Percentiles rank a stretch among this genome's conserved stretches.
Evolutionary conservation across 2,888 invertebrate genomes (phyloP).

Genomic region (Watsonalla cultraria): DNA sequence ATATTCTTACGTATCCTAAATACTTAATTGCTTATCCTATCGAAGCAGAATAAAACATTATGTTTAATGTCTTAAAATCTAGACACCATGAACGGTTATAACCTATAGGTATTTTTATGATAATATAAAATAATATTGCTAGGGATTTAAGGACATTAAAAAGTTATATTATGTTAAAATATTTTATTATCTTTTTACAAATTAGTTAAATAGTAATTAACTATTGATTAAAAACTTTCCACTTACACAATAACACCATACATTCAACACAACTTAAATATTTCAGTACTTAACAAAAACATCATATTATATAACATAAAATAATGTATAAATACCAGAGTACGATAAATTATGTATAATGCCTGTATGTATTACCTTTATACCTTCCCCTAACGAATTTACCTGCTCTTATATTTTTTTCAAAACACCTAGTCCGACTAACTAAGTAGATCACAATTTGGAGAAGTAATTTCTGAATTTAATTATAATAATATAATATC

Average conservation of each 20-base stretch:
- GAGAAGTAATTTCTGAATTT: too few species aligned
- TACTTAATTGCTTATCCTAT: too few species aligned
- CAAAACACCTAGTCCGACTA: too few species aligned
- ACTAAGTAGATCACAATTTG: too few species aligned
- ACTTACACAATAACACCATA: slow-evolving; percentile 32
- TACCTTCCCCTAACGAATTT: slow-evolving; percentile 8
- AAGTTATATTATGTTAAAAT: slow-evolving; percentile 51
- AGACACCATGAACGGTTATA: too few species aligned
- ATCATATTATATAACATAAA: slow-evolving; percentile 17
- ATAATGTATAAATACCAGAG: slow-evolving; percentile 4
- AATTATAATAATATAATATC: too few species aligned
- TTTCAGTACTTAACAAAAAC: slow-evolving; percentile 44
- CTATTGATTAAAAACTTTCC: slow-evolving; percentile 47
- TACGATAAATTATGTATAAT: background rate
- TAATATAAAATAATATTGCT: too few species aligned
- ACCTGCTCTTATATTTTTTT: slow-evolving; percentile 4
- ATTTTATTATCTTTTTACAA: slow-evolving; percentile 70
- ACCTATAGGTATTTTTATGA: too few species aligned
- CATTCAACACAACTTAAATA: slow-evolving; percentile 42
- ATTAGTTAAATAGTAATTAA: slow-evolving; percentile 52
- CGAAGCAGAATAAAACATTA: too few species aligned
- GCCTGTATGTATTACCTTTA: background rate
- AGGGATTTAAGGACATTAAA: slow-evolving; percentile 4
- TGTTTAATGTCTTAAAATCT: too few species aligned
- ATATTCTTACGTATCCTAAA: too few species aligned